Conservation (phyloP, 2,797 vertebrate species). For the Lacerta agilis region DNA sequence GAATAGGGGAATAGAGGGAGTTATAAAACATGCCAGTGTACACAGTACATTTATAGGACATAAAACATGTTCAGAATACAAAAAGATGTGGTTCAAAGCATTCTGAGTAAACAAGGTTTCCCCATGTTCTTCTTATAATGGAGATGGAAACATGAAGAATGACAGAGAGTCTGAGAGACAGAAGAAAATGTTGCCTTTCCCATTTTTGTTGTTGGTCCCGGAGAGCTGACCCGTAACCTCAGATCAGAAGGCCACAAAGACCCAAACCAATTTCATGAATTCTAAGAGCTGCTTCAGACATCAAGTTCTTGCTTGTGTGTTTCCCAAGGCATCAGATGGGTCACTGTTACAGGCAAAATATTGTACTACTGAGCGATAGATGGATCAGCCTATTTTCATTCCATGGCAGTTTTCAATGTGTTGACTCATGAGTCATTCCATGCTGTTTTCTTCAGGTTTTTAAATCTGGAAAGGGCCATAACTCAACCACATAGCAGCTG, state of each 20-base stretch:
- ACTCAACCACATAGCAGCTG: too few species aligned
- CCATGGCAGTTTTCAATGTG: too few species aligned
- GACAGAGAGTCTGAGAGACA: not conserved
- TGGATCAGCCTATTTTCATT: not conserved
- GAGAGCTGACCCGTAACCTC: not conserved
- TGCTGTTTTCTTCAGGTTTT: too few species aligned
- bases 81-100: slow-evolving; percentile 12
- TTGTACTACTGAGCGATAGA: not conserved
- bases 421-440: too few species aligned
- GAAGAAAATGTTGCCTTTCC: not conserved
- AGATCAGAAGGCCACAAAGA: not conserved
- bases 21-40: slow-evolving; percentile 28
- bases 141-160: not conserved
- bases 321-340: not conserved
- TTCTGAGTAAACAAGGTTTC: slow-evolving; percentile 21
- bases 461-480: too few species aligned
- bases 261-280: not conserved
- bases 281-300: not conserved
- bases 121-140: slow-evolving; percentile 12
- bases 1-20: not conserved
- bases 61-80: slow-evolving; percentile 21
- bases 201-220: not conserved
- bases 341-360: not conserved
- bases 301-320: not conserved
- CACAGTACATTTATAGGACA: slow-evolving; percentile 18